Conservation (phyloP, 2,888 invertebrate species). For the Actias luna region DNA sequence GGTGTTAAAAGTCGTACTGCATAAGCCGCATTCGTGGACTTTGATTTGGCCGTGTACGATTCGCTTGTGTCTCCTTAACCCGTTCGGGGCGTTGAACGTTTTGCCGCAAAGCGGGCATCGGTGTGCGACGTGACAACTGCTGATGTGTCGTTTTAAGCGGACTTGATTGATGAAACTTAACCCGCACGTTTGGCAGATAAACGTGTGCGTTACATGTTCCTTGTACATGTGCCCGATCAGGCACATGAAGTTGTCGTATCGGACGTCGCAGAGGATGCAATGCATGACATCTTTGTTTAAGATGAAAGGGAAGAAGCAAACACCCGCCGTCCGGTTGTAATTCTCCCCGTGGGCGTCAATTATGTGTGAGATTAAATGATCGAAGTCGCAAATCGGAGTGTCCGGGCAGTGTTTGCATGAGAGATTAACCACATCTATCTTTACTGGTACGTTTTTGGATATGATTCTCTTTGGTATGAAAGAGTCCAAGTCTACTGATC, state of each 20-base stretch:
- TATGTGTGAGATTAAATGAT: slow-evolving; percentile 54
- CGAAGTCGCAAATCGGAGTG: slow-evolving; percentile 34
- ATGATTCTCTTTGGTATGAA: slow-evolving; percentile 53
- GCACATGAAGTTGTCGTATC: slow-evolving; percentile 54
- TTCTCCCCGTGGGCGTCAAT: slow-evolving; percentile 29
- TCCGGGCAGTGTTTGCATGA: slow-evolving; percentile 51
- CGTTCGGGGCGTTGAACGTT: slow-evolving; percentile 56
- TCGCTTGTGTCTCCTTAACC: slow-evolving; percentile 54
- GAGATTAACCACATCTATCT: slow-evolving; percentile 54
- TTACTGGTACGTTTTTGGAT: slow-evolving; percentile 62
- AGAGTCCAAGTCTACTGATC: slow-evolving; percentile 36
- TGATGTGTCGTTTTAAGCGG: slow-evolving; percentile 56
- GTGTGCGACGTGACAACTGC: slow-evolving; percentile 47
- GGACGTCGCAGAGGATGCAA: slow-evolving; percentile 50
- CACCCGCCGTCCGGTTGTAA: slow-evolving; percentile 43
- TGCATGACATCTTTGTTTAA: slow-evolving; percentile 46
- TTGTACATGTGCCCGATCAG: slow-evolving; percentile 65
- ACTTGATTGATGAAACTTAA: slow-evolving; percentile 51
- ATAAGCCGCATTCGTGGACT: slow-evolving; percentile 47
- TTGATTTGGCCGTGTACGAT: slow-evolving; percentile 49
- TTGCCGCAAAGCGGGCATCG: slow-evolving; percentile 64
- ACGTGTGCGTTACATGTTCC: slow-evolving; percentile 50
- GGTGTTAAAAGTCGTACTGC: slow-evolving; percentile 47
- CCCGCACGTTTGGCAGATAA: slow-evolving; percentile 64
- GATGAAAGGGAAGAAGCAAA: slow-evolving; percentile 58